A percentile compares a stretch with the other conserved stretches of the same genome.
These are phyloP conservation scores for Zenarchopterus dispar DNA, from an alignment of 2,797 vertebrate species.

Conservation along the genomic window DNA sequence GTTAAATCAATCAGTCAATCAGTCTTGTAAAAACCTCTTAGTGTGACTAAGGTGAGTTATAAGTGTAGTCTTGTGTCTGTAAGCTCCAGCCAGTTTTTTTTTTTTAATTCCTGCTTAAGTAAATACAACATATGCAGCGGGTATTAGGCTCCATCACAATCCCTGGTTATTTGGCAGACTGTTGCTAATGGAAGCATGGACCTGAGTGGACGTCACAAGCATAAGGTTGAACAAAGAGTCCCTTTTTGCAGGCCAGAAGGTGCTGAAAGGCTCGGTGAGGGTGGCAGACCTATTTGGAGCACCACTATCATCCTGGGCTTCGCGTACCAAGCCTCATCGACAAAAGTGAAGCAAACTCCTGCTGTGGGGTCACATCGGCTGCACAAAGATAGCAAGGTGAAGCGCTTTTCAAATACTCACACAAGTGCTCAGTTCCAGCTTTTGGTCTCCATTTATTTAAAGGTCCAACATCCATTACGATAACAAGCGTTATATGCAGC, in stretches of 20 bases:
- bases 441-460: slow-evolving; percentile 4
- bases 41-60: slow-evolving; percentile 62
- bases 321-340: slow-evolving; percentile 51
- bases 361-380: slow-evolving; percentile 13
- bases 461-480: slow-evolving; percentile 25
- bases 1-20: slow-evolving; percentile 67
- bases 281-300: slow-evolving; percentile 70
- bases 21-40: slow-evolving; percentile 47
- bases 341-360: slow-evolving; percentile 62
- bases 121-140: slow-evolving; percentile 78
- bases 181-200: slow-evolving; percentile 77
- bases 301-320: slow-evolving; percentile 74
- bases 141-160: slow-evolving; percentile 81
- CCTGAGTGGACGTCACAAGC: slow-evolving; percentile 75
- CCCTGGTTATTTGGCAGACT: slow-evolving; percentile 79
- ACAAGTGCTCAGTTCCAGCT: background rate
- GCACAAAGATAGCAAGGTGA: slow-evolving; percentile 13
- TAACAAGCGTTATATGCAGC: slow-evolving; percentile 35
- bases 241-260: slow-evolving; percentile 79
- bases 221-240: slow-evolving; percentile 77
- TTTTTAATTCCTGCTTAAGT: slow-evolving; percentile 77
- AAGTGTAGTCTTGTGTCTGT: slow-evolving; percentile 74
- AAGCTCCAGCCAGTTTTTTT: slow-evolving; percentile 67
- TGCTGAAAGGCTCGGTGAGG: slow-evolving; percentile 87
- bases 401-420: background rate